Percentiles rank a stretch among this genome's conserved stretches.
phyloP scores from a whole-genome alignment of 2,113 vertebrate genomes.

The Mystacornis crossleyi region DNA sequence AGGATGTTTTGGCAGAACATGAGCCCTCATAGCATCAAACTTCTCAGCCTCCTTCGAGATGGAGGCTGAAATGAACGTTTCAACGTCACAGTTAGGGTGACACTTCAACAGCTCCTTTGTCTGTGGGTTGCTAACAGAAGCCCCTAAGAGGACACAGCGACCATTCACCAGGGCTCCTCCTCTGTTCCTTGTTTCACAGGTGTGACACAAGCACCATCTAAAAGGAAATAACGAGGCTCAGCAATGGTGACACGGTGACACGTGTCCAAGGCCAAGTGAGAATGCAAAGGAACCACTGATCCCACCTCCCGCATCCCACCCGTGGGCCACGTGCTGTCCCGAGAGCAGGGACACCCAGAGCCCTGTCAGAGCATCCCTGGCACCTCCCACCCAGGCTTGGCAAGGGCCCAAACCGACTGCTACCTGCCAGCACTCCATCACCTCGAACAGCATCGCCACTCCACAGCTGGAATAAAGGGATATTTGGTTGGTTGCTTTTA shows the following conservation, averaged over 20 bases:
- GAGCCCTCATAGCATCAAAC: background rate
- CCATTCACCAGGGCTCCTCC: background rate
- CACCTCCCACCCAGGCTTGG: background rate
- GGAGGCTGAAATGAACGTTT: background rate
- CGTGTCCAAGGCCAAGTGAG: background rate
- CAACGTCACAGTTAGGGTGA: background rate
- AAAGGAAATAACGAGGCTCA: background rate
- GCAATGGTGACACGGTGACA: background rate
- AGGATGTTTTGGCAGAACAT: background rate
- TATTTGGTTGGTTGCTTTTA: background rate
- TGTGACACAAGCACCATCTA: background rate
- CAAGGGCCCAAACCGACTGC: background rate
- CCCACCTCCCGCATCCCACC: background rate
- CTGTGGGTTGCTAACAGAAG: background rate
- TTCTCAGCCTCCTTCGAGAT: background rate
- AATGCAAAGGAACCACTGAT: accelerated
- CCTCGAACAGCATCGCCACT: accelerated
- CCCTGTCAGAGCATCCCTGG: background rate
- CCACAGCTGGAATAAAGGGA: background rate
- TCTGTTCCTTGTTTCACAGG: background rate
- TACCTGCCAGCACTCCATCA: background rate
- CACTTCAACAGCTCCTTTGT: background rate
- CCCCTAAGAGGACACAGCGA: background rate
- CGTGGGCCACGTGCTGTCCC: accelerated
- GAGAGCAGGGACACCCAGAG: accelerated